Percentiles rank a stretch among this genome's conserved stretches.
Conservation (phyloP, 2,113 vertebrate genomes). For the Chionis minor region DNA sequence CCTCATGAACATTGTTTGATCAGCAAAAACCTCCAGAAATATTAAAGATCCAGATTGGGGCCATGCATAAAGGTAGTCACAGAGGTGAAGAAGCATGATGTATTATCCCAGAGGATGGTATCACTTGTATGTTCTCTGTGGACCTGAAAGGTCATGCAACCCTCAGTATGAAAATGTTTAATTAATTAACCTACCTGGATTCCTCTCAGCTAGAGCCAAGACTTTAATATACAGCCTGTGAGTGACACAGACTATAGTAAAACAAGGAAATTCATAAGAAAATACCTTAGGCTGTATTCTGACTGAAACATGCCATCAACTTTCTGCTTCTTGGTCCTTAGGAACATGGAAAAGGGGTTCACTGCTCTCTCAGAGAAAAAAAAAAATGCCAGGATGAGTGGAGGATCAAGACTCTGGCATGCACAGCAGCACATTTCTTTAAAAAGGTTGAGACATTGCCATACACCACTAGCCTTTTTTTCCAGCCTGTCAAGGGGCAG, state of each 20-base stretch:
- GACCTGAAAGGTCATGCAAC: constrained; percentile 14
- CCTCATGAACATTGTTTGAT: neutral
- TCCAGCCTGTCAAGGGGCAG: neutral
- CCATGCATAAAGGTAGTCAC: neutral
- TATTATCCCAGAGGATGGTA: neutral
- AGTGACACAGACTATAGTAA: neutral
- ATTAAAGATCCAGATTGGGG: neutral
- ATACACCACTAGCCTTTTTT: neutral
- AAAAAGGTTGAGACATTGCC: neutral
- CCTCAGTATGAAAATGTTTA: neutral
- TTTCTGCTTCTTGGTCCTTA: neutral
- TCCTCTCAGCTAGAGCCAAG: neutral
- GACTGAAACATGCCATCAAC: neutral
- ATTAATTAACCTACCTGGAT: constrained; percentile 34
- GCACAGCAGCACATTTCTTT: neutral
- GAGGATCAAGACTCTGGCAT: neutral
- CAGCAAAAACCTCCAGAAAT: neutral
- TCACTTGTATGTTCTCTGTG: neutral
- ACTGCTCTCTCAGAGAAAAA: neutral
- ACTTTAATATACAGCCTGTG: neutral
- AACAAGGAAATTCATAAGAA: neutral
- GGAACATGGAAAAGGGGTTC: neutral
- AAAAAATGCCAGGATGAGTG: neutral
- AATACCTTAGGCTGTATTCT: neutral
- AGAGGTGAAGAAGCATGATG: neutral